These are phyloP conservation scores for Drosophila gunungcola DNA, from an alignment of 1,140 invertebrate genomes.

Conservation along the genomic window DNA sequence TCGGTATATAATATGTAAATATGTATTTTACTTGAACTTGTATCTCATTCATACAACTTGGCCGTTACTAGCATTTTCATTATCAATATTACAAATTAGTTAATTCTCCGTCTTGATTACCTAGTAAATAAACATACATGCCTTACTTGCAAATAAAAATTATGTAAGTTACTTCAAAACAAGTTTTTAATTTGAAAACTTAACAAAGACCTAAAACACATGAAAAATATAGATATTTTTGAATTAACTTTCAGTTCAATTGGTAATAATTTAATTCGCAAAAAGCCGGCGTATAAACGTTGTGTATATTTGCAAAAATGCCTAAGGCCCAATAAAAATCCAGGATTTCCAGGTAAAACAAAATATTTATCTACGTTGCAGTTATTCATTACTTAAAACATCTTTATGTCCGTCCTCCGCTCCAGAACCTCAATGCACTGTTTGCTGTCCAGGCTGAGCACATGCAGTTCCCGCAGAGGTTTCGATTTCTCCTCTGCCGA, in stretches of 20 bases:
- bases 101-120: constrained; percentile 21
- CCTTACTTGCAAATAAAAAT: constrained; percentile 38
- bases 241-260: neutral
- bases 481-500: constrained; percentile 81
- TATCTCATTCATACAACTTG: constrained; percentile 21
- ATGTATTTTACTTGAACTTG: constrained; percentile 23
- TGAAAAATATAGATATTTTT: neutral
- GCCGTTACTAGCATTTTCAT: constrained; percentile 29
- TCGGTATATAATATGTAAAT: constrained; percentile 20
- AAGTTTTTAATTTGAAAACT: neutral
- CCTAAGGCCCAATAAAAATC: constrained; percentile 4
- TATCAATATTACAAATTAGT: constrained; percentile 18
- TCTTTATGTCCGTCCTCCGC: constrained; percentile 86
- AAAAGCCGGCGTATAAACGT: constrained; percentile 1
- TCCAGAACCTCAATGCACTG: constrained; percentile 87
- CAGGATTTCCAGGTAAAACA: neutral
- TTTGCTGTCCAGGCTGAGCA: constrained; percentile 87
- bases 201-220: no score
- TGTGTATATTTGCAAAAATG: constrained; percentile 4
- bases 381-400: constrained; percentile 44
- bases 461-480: constrained; percentile 88
- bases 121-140: constrained; percentile 13
- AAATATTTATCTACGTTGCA: constrained; percentile 5
- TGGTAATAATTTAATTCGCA: neutral
- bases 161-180: constrained; percentile 8